Evolutionary conservation across 2,797 vertebrate genomes (phyloP), one percentile per base, ranked within the genome.

Genomic region (Cuniculus paca): DNA sequence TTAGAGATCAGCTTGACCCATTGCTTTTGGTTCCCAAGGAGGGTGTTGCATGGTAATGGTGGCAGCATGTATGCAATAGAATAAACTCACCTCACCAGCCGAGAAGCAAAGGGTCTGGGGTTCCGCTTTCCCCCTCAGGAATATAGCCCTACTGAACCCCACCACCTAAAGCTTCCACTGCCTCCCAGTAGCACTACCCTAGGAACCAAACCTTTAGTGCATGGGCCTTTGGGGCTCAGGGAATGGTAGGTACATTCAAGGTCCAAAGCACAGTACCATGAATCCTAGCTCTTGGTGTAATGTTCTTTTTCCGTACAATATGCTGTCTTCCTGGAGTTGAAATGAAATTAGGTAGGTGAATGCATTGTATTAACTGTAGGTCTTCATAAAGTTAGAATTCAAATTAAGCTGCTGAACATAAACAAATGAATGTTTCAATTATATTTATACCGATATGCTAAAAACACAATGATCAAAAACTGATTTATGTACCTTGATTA

Each of bases 371-470:
- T 95, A 68, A 68, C 8, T 72, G 14, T 17, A 26, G 22, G 36
- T 56, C 16, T 80, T 88, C 52, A 48, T 91, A 86, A 94, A 88
- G 42, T 28, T 75, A 83, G 83, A 75, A 83, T 80, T 75, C 28
- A 8, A 75, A 61, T 75, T 48, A 72, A 86, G 17, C 36, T 48
- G 16, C 36, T 3, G 0, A 52, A 89, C 20, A 77, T 81, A 90
- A 50, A 45, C 60, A 39, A 83, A 81, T 74, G 83, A 82, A 11
- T 78, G 7, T 88, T 92, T 85, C 68, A 75, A 54, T 45, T 94
- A 31, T 28, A 28, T 42, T 86, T 90, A 78, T 42, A 84, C 13
- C 72, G 28, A 42, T 93, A 36, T 58, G 14, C 89, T 92, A 16
- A 83, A 93, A 83, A 81, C 7, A 42, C 3, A 26, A 26, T 36